These are phyloP conservation scores for Neostethus bicornis DNA, from an alignment of 2,797 vertebrate species.

Conservation along the genomic window DNA sequence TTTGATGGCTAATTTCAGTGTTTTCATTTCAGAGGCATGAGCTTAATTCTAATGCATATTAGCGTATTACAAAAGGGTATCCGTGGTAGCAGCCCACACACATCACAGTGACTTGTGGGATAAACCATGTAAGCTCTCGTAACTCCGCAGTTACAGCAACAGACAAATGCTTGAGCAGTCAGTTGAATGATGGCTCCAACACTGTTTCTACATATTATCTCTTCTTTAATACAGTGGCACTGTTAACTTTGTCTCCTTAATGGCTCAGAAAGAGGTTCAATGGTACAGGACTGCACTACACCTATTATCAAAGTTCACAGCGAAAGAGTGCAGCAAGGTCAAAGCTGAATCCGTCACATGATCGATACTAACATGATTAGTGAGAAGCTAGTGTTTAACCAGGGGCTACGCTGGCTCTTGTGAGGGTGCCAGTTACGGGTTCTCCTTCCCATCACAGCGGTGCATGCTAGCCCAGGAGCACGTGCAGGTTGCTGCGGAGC, in stretches of 20 bases:
- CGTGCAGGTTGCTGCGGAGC: constrained; percentile 63
- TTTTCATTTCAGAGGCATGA: constrained; percentile 70
- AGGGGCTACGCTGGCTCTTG: constrained; percentile 35
- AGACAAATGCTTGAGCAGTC: constrained; percentile 9
- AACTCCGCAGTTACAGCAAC: constrained; percentile 24
- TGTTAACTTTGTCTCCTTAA: constrained; percentile 33
- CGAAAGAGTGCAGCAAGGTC: constrained; percentile 45
- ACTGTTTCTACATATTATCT: constrained; percentile 18
- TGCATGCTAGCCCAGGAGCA: constrained; percentile 41
- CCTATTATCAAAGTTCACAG: constrained; percentile 21
- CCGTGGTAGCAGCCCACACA: constrained; percentile 30
- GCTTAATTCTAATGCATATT: constrained; percentile 73
- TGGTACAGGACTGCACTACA: constrained; percentile 4
- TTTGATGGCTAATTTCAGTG: constrained; percentile 74
- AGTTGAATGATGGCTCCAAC: constrained; percentile 37
- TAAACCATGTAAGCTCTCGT: constrained; percentile 60
- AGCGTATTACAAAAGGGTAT: constrained; percentile 64
- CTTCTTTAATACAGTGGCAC: constrained; percentile 38
- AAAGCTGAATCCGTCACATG: constrained; percentile 42
- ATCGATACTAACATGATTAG: constrained; percentile 73
- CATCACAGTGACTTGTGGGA: constrained; percentile 55
- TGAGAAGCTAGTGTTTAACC: constrained; percentile 34
- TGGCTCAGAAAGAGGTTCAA: constrained; percentile 11
- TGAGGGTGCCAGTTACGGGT: constrained; percentile 38
- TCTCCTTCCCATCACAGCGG: constrained; percentile 47